Base-by-base conservation (phyloP, 2,797 vertebrate species). In the Epinephelus awoara region DNA sequence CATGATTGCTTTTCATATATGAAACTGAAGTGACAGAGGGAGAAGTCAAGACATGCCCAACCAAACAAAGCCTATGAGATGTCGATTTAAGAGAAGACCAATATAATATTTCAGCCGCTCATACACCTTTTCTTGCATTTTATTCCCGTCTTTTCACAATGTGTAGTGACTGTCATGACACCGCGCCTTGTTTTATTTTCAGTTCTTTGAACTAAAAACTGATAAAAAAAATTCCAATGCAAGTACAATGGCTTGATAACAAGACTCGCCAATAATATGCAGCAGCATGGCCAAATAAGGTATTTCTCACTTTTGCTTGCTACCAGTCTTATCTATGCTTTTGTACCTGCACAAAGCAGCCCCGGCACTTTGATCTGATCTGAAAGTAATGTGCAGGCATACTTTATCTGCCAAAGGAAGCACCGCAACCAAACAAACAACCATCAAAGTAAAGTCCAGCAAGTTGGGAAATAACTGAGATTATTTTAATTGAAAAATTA, bases 401-500 rank as follows among this genome's bases (percentile, higher is more conserved):
- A 73, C 8, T 84, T 86, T 79, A 85, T 87, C 82, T 82, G 69
- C 68, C 51, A 55, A 65, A 59, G 65, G 72, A 77, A 67, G 75
- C 75, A 67, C 51, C 68, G 23, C 42, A 74, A 66, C 42, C 55
- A 85, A 56, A 44, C 51, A 89, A 92, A 90, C 83, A 90, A 75
- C 85, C 86, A 89, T 89, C 80, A 88, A 86, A 85, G 78, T 54
- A 0, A 73, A 66, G 82, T 84, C 85, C 65, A 79, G 71, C 72
- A 61, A 79, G 72, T 75, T 75, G 70, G 62, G 50, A 66, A 86
- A 65, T 67, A 52, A 73, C 27, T 63, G 49, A 72, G 89, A 93
- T 90, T 80, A 89, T 84, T 91, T 82, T 90, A 89, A 92, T 89
- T 82, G 80, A 88, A 90, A 88, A 87, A 83, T 80, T 75, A 88